These are phyloP conservation scores for Alces alces DNA, from an alignment of 2,113 vertebrate genomes.

Conservation along the genomic window DNA sequence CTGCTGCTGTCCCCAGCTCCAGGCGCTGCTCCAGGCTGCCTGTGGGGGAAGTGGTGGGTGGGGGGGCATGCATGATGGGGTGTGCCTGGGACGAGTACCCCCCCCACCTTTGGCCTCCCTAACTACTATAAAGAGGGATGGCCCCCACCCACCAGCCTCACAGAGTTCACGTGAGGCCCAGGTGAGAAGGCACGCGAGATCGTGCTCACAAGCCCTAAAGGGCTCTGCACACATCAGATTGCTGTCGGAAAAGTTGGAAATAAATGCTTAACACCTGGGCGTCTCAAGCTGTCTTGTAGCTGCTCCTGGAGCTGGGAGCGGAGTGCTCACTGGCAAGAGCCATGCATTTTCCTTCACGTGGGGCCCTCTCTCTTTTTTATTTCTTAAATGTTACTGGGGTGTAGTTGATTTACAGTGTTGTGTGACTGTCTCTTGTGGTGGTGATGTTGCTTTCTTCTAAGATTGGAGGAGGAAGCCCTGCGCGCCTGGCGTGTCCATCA, in stretches of 20 bases:
- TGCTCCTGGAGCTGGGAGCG: no score
- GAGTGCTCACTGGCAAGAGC: accelerated
- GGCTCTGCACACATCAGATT: no score
- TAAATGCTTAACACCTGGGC: no score
- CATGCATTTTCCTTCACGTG: accelerated
- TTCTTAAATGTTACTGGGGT: not conserved
- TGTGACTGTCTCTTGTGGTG: not conserved
- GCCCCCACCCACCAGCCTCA: accelerated
- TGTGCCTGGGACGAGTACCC: not conserved
- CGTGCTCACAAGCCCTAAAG: not conserved
- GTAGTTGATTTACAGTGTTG: not conserved
- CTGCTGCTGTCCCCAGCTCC: not conserved
- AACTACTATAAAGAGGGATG: not conserved
- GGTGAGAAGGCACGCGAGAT: not conserved
- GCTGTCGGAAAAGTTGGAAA: not conserved
- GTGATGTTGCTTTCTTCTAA: not conserved
- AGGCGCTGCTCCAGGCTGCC: not conserved
- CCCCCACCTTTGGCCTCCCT: no score
- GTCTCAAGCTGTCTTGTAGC: not conserved
- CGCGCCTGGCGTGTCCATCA: accelerated
- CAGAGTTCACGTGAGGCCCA: not conserved
- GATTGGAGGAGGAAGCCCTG: not conserved
- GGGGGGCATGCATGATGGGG: accelerated
- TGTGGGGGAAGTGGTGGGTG: not conserved
- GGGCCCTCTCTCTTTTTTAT: not conserved